Percentiles rank a stretch among this genome's conserved stretches.
phyloP scores from a whole-genome alignment of 37 sponge, comb jelly and placozoan genomes.

The Theonella swinhoei region DNA sequence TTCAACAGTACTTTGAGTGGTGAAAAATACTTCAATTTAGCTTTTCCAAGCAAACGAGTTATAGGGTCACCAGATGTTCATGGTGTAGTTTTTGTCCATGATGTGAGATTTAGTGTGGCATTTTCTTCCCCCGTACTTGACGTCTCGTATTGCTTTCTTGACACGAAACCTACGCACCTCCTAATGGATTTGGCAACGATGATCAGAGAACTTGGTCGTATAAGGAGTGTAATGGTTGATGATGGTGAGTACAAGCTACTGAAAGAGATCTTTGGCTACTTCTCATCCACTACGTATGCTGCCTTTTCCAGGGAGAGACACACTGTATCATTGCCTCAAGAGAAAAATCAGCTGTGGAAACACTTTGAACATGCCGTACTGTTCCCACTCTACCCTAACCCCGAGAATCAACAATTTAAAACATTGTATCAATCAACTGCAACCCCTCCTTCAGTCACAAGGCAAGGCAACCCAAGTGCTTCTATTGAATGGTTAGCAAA shows the following conservation, averaged over 20 bases:
- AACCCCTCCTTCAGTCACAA: no score
- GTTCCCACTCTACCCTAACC: background rate
- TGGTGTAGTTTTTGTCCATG: constrained; percentile 1
- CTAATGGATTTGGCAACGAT: no score
- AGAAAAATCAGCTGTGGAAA: background rate
- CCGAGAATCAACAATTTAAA: background rate
- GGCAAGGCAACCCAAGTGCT: no score
- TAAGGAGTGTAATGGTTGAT: background rate
- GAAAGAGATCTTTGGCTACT: constrained; percentile 1
- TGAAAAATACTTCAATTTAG: background rate
- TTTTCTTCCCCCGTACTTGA: constrained; percentile 17
- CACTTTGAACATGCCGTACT: background rate
- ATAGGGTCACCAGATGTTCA: background rate
- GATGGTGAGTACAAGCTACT: constrained; percentile 16
- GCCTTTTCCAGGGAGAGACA: background rate
- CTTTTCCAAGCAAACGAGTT: background rate
- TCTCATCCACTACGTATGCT: background rate
- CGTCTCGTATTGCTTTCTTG: constrained; percentile 5
- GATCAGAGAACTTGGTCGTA: background rate
- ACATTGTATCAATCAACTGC: background rate
- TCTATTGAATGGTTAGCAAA: background rate
- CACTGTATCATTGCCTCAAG: background rate
- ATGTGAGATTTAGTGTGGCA: background rate
- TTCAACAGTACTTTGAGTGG: background rate
- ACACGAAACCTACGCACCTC: background rate